Evolutionary conservation across 2,888 invertebrate genomes (phyloP).

Genomic region (Dermolepida albohirtum): DNA sequence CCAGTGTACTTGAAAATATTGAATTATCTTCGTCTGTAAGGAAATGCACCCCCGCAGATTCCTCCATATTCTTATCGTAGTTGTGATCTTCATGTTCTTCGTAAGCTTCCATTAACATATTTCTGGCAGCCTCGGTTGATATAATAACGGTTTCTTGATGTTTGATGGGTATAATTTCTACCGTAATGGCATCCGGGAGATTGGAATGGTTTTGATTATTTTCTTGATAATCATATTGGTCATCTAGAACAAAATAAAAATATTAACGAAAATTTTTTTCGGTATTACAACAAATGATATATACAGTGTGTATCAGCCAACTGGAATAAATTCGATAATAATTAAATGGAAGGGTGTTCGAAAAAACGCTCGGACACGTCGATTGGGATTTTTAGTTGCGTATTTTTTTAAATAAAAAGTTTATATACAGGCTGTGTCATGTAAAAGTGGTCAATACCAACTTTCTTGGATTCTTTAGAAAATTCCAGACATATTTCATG

Average conservation of each 20-base stretch:
- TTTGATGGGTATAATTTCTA: constrained; percentile 56
- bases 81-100: constrained; percentile 43
- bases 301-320: too few relatives aligned
- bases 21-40: constrained; percentile 64
- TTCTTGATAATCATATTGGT: constrained; percentile 56
- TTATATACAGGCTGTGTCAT: too few relatives aligned
- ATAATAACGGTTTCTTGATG: constrained; percentile 49
- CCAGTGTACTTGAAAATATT: constrained; percentile 39
- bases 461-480: too few relatives aligned
- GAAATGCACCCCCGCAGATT: constrained; percentile 66
- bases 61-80: constrained; percentile 54
- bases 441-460: too few relatives aligned
- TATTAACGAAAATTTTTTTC: too few relatives aligned
- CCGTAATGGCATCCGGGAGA: constrained; percentile 59
- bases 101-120: constrained; percentile 54
- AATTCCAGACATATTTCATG: too few relatives aligned
- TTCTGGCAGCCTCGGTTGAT: constrained; percentile 60
- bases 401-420: too few relatives aligned
- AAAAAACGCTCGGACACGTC: too few relatives aligned
- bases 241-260: constrained; percentile 43
- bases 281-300: too few relatives aligned
- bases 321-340: too few relatives aligned
- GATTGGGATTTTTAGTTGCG: too few relatives aligned
- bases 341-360: too few relatives aligned
- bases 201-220: constrained; percentile 64